Percentiles rank a stretch among this genome's conserved stretches.
Evolutionary conservation across 2,797 vertebrate species (phyloP).

Genomic region (Pristis pectinata): DNA sequence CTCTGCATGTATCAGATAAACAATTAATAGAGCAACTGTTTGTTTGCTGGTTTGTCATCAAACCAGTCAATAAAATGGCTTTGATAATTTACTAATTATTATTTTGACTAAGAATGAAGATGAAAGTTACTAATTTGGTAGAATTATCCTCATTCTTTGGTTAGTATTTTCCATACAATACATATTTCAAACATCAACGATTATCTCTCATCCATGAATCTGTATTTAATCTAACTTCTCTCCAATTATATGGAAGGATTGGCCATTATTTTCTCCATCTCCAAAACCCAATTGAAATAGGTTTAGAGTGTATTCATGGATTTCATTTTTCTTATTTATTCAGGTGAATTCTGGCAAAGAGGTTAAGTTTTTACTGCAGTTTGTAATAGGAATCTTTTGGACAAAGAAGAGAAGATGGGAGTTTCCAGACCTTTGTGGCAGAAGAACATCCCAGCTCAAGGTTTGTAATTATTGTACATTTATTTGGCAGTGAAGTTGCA

Average conservation of each 20-base stretch:
- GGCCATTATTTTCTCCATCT: background rate
- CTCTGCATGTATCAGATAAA: background rate
- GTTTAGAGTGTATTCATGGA: background rate
- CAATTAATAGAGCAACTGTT: background rate
- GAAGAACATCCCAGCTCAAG: conserved; percentile 69
- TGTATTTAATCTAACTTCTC: background rate
- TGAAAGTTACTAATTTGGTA: background rate
- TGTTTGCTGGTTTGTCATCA: background rate
- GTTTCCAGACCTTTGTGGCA: conserved; percentile 43
- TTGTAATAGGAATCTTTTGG: conserved; percentile 6
- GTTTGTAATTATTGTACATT: conserved; percentile 55
- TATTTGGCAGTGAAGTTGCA: conserved; percentile 38
- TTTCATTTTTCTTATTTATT: background rate
- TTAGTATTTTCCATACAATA: background rate
- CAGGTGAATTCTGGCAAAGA: conserved; percentile 24
- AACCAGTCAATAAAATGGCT: background rate
- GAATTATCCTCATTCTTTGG: background rate
- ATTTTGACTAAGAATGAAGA: background rate
- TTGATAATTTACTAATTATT: background rate
- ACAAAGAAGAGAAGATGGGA: background rate
- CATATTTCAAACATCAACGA: background rate
- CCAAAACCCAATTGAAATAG: background rate
- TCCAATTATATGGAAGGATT: background rate
- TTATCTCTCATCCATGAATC: background rate
- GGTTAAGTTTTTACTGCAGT: conserved; percentile 23